Conservation (phyloP, 1,140 invertebrate genomes). For the Heliconius nattereri region DNA sequence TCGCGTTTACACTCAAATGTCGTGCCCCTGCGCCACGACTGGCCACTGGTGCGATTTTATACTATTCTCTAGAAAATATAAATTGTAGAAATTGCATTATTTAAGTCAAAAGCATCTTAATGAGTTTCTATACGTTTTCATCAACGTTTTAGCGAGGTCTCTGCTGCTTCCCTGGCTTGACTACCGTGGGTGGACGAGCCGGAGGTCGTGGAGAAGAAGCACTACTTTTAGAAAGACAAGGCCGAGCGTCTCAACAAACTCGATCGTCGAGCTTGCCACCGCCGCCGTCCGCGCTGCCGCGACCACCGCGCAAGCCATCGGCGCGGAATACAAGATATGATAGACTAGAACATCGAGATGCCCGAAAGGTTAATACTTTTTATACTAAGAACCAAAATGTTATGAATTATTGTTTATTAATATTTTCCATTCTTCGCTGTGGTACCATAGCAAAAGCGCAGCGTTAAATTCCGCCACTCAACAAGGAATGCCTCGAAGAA, state of each 20-base stretch:
- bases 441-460: no score
- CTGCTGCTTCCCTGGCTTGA: conserved; percentile 93
- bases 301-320: conserved; percentile 84
- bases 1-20: no score
- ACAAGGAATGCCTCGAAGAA: no score
- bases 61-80: no score
- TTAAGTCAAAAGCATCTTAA: no score
- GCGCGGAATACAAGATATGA: conserved; percentile 82
- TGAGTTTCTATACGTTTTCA: no score
- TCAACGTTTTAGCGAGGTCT: conserved; percentile 85
- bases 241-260: conserved; percentile 87
- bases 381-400: neutral
- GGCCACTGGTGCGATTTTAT: no score
- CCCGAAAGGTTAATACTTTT: conserved; percentile 76
- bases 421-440: no score
- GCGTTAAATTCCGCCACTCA: no score
- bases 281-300: conserved; percentile 85
- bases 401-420: neutral
- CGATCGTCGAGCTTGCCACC: conserved; percentile 75
- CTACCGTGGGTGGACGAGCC: conserved; percentile 83
- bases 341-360: conserved; percentile 82
- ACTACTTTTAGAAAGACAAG: conserved; percentile 88
- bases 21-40: no score
- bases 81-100: no score
- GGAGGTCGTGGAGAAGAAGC: conserved; percentile 85